These are phyloP conservation scores for Amia ocellicauda DNA, from an alignment of 2,113 vertebrate genomes.

Conservation along the genomic window DNA sequence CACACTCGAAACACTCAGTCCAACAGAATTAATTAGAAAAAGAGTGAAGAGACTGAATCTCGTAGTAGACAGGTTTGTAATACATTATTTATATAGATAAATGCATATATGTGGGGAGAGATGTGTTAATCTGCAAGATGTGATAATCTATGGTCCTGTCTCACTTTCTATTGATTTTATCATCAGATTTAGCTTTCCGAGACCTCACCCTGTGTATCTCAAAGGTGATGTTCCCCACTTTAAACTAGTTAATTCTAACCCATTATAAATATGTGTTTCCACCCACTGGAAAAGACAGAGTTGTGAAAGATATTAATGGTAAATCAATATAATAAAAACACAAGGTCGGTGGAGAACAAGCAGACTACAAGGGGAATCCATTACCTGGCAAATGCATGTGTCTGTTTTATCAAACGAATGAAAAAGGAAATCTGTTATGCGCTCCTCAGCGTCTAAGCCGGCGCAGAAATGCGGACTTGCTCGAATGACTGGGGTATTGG, in stretches of 20 bases:
- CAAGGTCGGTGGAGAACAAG: neutral
- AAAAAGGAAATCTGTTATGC: constrained; percentile 14
- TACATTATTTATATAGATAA: too few relatives aligned
- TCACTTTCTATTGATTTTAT: too few relatives aligned
- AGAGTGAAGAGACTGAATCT: too few relatives aligned
- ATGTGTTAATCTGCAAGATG: too few relatives aligned
- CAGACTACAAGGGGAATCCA: neutral
- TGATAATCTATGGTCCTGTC: too few relatives aligned
- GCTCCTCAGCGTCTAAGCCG: neutral
- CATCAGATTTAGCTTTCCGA: neutral
- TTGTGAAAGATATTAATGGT: neutral
- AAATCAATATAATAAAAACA: neutral
- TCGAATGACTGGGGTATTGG: neutral
- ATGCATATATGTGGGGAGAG: too few relatives aligned
- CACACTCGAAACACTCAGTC: too few relatives aligned
- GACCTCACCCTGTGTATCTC: neutral
- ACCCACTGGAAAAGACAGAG: neutral
- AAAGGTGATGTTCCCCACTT: neutral
- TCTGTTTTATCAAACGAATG: constrained; percentile 1
- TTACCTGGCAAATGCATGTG: neutral
- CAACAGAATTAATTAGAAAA: too few relatives aligned
- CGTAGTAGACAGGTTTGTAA: too few relatives aligned
- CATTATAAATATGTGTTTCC: neutral
- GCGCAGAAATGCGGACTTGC: neutral
- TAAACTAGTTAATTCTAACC: neutral